phyloP scores from a whole-genome alignment of 2,888 invertebrate genomes.

The Phania funesta region DNA sequence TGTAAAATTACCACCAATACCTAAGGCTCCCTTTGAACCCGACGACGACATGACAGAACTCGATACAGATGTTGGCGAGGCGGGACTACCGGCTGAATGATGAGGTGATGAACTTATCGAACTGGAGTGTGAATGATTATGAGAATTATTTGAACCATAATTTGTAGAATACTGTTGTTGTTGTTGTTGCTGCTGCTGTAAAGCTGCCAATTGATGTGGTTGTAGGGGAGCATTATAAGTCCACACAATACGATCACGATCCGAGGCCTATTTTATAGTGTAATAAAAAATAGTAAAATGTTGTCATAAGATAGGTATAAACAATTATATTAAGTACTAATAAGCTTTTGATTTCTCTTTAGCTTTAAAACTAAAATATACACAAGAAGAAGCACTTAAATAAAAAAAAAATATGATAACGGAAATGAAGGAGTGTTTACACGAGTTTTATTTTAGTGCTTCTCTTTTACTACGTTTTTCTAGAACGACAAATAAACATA shows the following conservation, averaged over 20 bases:
- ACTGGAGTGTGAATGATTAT: constrained; percentile 80
- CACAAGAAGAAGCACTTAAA: no score
- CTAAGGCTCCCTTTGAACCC: constrained; percentile 83
- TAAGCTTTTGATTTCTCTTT: not conserved
- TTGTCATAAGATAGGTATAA: no score
- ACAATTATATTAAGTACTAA: not conserved
- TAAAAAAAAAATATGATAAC: constrained; percentile 7
- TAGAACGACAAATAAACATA: no score
- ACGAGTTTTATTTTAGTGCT: no score
- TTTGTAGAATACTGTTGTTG: constrained; percentile 74
- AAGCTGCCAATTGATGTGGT: constrained; percentile 76
- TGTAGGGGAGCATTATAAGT: constrained; percentile 91
- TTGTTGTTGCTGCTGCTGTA: constrained; percentile 78
- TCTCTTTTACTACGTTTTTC: no score
- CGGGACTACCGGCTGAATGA: constrained; percentile 85
- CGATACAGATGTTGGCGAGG: constrained; percentile 92
- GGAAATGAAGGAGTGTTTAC: no score
- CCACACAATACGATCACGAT: constrained; percentile 89
- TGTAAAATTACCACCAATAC: constrained; percentile 69
- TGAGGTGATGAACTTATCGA: constrained; percentile 81
- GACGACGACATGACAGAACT: constrained; percentile 93
- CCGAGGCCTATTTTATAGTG: constrained; percentile 74
- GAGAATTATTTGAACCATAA: constrained; percentile 73
- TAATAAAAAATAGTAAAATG: constrained; percentile 1
- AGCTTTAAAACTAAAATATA: constrained; percentile 22